Percentiles rank a stretch among this genome's conserved stretches.
These are phyloP conservation scores for Venusia cambrica DNA, from an alignment of 2,888 invertebrate genomes.

Conservation along the genomic window DNA sequence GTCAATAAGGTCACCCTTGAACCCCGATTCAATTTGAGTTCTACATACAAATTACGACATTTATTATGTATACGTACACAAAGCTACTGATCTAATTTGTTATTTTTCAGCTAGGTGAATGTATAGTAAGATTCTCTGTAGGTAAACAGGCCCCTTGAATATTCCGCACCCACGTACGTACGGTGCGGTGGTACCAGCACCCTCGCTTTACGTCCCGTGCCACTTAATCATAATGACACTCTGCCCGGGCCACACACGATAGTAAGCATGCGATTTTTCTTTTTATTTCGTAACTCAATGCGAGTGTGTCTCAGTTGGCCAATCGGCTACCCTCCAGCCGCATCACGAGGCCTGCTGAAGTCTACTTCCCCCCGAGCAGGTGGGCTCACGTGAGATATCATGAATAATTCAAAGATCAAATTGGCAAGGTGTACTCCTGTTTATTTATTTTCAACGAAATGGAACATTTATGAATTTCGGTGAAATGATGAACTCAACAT, in stretches of 20 bases:
- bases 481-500: slow-evolving; percentile 33
- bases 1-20: not conserved
- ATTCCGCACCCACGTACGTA: not conserved
- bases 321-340: slow-evolving; percentile 59
- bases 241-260: slow-evolving; percentile 37
- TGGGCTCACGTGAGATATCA: slow-evolving; percentile 64
- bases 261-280: slow-evolving; percentile 46
- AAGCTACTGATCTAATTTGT: too few species aligned
- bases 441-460: slow-evolving; percentile 69
- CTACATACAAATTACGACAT: not conserved
- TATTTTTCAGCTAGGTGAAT: too few species aligned
- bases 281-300: slow-evolving; percentile 55
- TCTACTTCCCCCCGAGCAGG: slow-evolving; percentile 49
- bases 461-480: slow-evolving; percentile 50
- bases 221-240: slow-evolving; percentile 46
- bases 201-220: slow-evolving; percentile 33
- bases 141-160: slow-evolving; percentile 1
- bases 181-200: slow-evolving; percentile 25
- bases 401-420: slow-evolving; percentile 79
- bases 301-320: slow-evolving; percentile 57
- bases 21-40: slow-evolving; percentile 1
- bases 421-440: slow-evolving; percentile 71
- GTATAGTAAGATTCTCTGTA: not conserved
- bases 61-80: too few species aligned
- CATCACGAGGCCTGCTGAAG: slow-evolving; percentile 56